Base-by-base conservation (phyloP, 1,140 invertebrate species). In the Augochlora pura region DNA sequence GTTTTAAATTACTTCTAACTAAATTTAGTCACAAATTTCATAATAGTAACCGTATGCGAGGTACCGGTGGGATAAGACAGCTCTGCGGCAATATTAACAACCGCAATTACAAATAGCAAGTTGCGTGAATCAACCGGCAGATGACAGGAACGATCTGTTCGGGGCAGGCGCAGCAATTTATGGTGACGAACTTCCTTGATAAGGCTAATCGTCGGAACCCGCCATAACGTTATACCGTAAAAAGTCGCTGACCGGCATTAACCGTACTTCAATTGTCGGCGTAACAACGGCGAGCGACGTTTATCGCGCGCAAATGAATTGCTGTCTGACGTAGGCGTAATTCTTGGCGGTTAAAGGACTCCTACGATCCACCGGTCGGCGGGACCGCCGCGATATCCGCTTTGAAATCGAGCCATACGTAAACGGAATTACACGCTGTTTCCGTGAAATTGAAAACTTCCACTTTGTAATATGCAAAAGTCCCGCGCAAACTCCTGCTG, bases 161-260 rank as follows among this genome's bases (percentile, higher is more conserved):
- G 21, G 12, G 16, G 39, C 8, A 6, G n/a, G 27, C 16, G 23
- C 4, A 25, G 49, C 46, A 75, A 79, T 72, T 71, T 71, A 69
- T 69, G 12, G 9, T 27, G 42, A 8, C 38, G 23, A 52, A 57
- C 65, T 32, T 63, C n/a, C 39, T 18, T 27, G 68, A 72, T 72
- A 77, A 46, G 42, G 2, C 9, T 46, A 12, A 46, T 46, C 68
- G 75, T 68, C 38, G 27, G 16, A 78, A 83, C 62, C 62, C 25
- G 52, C 63, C 57, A n/a, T 71, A 78, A 63, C 54, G 46, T 27
- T n/a, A 23, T n/a, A 52, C 9, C 21, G 18, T 82, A 82, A 73
- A 80, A 73, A 63, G 9, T 57, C 46, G 71, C 27, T 39, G 79
- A 73, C 38, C 38, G 68, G 38, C 65, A 79, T 79, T 79, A 79